phyloP scores from a whole-genome alignment of 1,140 invertebrate species.

The Bacillus rossius region DNA sequence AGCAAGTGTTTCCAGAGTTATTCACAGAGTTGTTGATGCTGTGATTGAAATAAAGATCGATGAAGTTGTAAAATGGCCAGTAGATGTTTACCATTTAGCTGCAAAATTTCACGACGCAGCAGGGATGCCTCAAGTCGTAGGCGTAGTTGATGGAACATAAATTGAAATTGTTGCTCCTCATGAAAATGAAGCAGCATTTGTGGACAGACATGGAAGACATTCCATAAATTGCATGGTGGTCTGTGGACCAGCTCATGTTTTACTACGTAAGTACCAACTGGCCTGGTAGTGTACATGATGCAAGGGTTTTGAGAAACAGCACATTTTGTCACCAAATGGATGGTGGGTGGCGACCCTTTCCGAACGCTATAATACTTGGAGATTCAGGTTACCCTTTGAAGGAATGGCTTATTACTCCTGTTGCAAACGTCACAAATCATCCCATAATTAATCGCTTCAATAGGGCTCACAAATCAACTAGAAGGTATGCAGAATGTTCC shows the following conservation, averaged over 20 bases:
- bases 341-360: constrained; percentile 18
- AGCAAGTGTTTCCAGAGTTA: constrained; percentile 21
- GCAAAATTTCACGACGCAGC: constrained; percentile 10
- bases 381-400: constrained; percentile 22
- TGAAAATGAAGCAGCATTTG: constrained; percentile 14
- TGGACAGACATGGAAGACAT: constrained; percentile 29
- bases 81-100: constrained; percentile 9
- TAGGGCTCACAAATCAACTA: constrained; percentile 8
- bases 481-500: constrained; percentile 24
- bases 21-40: constrained; percentile 14
- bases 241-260: constrained; percentile 25
- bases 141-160: constrained; percentile 22
- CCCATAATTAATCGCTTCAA: neutral
- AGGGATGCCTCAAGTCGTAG: constrained; percentile 9
- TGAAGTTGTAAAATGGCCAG: constrained; percentile 19
- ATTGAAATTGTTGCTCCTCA: constrained; percentile 25
- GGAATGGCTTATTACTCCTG: constrained; percentile 21
- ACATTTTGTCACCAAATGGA: constrained; percentile 7
- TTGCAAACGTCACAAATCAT: constrained; percentile 1
- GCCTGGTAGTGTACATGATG: constrained; percentile 27
- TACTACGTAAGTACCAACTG: constrained; percentile 24
- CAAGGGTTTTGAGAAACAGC: constrained; percentile 25
- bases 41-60: constrained; percentile 18
- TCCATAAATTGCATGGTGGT: constrained; percentile 27
- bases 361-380: constrained; percentile 15